Base-by-base conservation (phyloP, 2,888 invertebrate genomes). In the Caenorhabditis sp. region DNA sequence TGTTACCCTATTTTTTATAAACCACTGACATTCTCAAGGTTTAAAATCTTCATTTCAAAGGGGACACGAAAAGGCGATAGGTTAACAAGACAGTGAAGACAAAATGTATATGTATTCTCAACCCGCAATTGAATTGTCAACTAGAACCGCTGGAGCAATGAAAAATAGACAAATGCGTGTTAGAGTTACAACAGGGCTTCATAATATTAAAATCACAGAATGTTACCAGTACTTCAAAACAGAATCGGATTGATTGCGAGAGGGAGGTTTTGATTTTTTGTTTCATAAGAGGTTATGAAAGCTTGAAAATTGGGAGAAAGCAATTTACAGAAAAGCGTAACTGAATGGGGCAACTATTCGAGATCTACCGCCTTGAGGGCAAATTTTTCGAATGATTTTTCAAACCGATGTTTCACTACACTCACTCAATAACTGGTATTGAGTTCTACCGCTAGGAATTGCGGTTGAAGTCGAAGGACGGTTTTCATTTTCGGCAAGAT, bases 121-220 rank as follows among this genome's bases (percentile, higher is more conserved):
- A 80, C 80, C 80, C 72, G 80, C 59, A 59, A 41, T 35, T 19
- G 49, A 73, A 73, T 80, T 73, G 73, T 73, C 66, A 80, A 79
- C 72, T 80, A 80, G 72, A 73, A 73, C 64, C 73, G 49, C 58
- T 66, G 66, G 66, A 73, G 73, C 66, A 80, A 66, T 51, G 28
- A 49, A 31, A 47, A n/a, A 26, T 24, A 14, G 56, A 35, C 41
- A 69, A 70, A 58, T 64, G 63, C 56, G 16, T 26, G 16, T 24
- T n/a, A 24, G 24, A 44, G 10, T 22, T 1, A 19, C 14, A 56
- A 4, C 22, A 19, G 31, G 59, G 54, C 24, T 14, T 8, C 4
- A 26, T 14, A 14, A 54, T 16, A 4, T 14, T 47, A 41, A 54
- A 44, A 79, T 79, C 79, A 79, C 79, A 79, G 26, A 47, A 28